Percentiles rank a stretch among this genome's conserved stretches.
Conservation (phyloP, 1,140 invertebrate species). For the Drosophila aff. region DNA sequence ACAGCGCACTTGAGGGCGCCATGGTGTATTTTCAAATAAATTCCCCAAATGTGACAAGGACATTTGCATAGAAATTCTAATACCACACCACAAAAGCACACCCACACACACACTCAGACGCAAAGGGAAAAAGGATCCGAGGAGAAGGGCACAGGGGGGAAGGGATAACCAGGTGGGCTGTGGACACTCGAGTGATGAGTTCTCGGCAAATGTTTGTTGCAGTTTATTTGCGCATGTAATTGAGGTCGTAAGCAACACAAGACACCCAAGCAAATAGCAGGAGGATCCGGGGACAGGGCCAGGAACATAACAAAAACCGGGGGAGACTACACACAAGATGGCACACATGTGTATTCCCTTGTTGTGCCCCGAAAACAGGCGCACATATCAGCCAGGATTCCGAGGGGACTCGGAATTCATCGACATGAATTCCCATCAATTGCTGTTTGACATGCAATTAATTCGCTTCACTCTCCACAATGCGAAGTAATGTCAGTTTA, state of each 20-base stretch:
- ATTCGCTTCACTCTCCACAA: conserved; percentile 37
- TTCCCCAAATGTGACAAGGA: conserved; percentile 80
- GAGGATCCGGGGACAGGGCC: conserved; percentile 16
- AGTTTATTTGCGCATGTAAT: conserved; percentile 80
- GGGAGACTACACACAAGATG: neutral
- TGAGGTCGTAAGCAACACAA: conserved; percentile 75
- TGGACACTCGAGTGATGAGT: conserved; percentile 53
- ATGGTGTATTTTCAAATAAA: conserved; percentile 72
- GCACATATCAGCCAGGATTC: conserved; percentile 15
- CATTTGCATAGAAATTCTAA: conserved; percentile 78
- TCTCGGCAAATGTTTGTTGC: conserved; percentile 78
- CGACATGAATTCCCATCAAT: conserved; percentile 60
- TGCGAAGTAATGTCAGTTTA: conserved; percentile 36
- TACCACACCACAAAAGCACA: conserved; percentile 44
- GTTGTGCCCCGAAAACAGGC: conserved; percentile 10
- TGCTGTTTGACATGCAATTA: conserved; percentile 71
- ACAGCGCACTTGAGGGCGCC: conserved; percentile 25
- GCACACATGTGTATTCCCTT: conserved; percentile 15
- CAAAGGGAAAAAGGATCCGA: conserved; percentile 11
- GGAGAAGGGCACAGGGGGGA: neutral
- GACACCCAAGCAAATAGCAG: conserved; percentile 17
- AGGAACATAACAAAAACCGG: neutral
- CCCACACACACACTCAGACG: conserved; percentile 1
- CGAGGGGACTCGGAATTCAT: conserved; percentile 29
- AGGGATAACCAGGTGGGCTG: conserved; percentile 35